Evolutionary conservation across 2,113 vertebrate species (phyloP).

Genomic region (Pygoscelis antarcticus): DNA sequence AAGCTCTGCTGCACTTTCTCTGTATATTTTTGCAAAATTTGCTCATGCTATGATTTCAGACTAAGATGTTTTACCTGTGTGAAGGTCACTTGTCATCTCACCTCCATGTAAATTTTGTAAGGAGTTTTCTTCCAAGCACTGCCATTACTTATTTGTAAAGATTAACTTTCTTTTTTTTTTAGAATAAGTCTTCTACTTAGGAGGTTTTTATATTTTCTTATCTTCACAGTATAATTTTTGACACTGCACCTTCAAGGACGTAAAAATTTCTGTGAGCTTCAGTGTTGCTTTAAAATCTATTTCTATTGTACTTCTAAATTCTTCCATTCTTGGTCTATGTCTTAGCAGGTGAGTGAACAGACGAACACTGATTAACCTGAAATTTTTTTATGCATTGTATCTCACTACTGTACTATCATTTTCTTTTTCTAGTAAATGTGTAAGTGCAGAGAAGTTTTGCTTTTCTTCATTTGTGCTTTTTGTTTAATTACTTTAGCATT

Average conservation of each 20-base stretch:
- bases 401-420: not conserved
- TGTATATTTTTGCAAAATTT: not conserved
- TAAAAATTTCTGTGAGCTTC: not conserved
- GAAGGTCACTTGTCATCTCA: not conserved
- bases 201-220: not conserved
- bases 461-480: not conserved
- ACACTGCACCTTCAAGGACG: not conserved
- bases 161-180: not conserved
- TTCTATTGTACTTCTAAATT: not conserved
- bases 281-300: not conserved
- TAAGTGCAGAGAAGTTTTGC: not conserved
- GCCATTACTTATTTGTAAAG: not conserved
- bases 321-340: not conserved
- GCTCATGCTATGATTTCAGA: not conserved
- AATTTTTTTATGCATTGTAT: not conserved
- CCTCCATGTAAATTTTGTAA: not conserved
- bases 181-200: not conserved
- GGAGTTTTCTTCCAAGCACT: not conserved
- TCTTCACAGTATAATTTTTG: not conserved
- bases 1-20: not conserved
- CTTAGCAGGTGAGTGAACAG: not conserved
- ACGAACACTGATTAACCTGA: not conserved
- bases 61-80: not conserved
- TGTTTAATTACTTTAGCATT: not conserved
- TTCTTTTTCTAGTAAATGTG: not conserved